Percentiles rank a stretch among this genome's conserved stretches.
Evolutionary conservation across 1,140 invertebrate genomes (phyloP).

Genomic region (Drosophila sp.): DNA sequence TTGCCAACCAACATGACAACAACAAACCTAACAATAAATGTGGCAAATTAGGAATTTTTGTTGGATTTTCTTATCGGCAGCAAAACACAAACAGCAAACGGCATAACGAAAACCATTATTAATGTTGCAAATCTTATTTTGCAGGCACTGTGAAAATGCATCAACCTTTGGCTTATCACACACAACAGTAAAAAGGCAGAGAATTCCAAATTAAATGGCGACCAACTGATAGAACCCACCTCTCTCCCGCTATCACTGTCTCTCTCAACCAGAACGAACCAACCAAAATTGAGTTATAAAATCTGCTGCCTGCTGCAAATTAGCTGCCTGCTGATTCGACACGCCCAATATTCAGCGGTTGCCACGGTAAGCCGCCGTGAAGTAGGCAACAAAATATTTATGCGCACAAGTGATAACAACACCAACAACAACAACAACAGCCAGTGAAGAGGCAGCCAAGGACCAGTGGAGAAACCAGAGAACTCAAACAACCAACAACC

Average conservation of each 20-base stretch:
- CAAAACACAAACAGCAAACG: slow-evolving; percentile 60
- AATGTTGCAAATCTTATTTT: slow-evolving; percentile 58
- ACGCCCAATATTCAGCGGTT: slow-evolving; percentile 48
- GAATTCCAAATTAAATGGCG: slow-evolving; percentile 53
- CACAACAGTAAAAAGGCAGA: slow-evolving; percentile 17
- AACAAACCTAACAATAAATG: slow-evolving; percentile 50
- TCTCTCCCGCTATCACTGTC: slow-evolving; percentile 15
- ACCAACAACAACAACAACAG: slow-evolving; percentile 18
- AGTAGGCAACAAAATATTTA: slow-evolving; percentile 75
- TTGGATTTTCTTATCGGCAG: slow-evolving; percentile 64
- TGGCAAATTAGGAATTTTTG: slow-evolving; percentile 69
- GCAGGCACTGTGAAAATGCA: slow-evolving; percentile 69
- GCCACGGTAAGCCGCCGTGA: slow-evolving; percentile 68
- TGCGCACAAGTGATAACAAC: slow-evolving; percentile 78
- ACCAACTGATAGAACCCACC: slow-evolving; percentile 45
- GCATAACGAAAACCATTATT: slow-evolving; percentile 47
- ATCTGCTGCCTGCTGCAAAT: slow-evolving; percentile 64
- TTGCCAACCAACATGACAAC: no score
- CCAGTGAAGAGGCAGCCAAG: slow-evolving; percentile 33
- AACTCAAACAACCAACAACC: slow-evolving; percentile 29
- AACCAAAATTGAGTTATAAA: slow-evolving; percentile 74
- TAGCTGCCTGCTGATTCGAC: slow-evolving; percentile 70
- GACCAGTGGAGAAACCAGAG: slow-evolving; percentile 12
- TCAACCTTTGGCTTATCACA: slow-evolving; percentile 34
- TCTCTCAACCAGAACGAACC: slow-evolving; percentile 39